A percentile compares a stretch with the other conserved stretches of the same genome.
Evolutionary conservation across 64 coral and sea anemone species (phyloP).

Genomic region (Stichodactyla helianthus): DNA sequence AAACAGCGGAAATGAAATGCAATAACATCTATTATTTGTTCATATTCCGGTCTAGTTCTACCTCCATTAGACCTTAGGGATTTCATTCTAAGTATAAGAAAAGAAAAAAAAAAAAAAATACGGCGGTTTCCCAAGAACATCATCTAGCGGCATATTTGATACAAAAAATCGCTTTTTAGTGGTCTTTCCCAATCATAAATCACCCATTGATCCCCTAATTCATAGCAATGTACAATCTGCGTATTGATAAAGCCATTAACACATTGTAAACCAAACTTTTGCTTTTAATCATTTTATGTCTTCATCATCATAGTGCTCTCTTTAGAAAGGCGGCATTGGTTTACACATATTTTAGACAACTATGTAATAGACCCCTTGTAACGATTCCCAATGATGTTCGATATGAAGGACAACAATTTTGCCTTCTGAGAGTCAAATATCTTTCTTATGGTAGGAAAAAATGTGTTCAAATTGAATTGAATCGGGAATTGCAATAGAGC

Average conservation of each 20-base stretch:
- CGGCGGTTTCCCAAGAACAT: neutral
- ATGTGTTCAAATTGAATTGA: no score
- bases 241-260: neutral
- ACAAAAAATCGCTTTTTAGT: neutral
- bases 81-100: neutral
- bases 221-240: neutral
- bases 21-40: neutral
- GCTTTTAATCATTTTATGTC: neutral
- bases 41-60: neutral
- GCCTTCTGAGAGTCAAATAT: no score
- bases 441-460: no score
- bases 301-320: neutral
- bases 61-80: neutral
- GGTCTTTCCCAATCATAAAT: no score
- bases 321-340: neutral
- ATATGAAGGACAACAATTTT: no score
- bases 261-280: neutral
- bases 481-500: neutral
- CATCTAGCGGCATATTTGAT: neutral
- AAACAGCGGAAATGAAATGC: conserved; percentile 2
- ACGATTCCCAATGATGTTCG: no score
- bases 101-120: no score
- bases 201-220: neutral
- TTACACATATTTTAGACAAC: no score
- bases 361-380: no score